A percentile compares a stretch with the other conserved stretches of the same genome.
phyloP scores from a whole-genome alignment of 2,113 vertebrate genomes.

The Taxidea taxus region DNA sequence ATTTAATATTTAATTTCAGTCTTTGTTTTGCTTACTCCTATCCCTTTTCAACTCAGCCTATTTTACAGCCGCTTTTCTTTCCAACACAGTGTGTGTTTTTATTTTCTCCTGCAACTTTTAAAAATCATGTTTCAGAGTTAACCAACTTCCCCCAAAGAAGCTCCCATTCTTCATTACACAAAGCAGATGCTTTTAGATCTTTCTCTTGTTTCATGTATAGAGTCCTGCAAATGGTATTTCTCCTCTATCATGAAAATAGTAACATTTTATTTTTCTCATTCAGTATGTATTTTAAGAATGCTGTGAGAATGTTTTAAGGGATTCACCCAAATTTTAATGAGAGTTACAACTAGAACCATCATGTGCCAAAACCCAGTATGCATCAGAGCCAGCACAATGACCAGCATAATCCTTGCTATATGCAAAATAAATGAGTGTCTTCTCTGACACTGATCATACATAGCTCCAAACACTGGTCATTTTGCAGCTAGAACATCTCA shows the following conservation, averaged over 20 bases:
- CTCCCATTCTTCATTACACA: neutral
- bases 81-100: no score
- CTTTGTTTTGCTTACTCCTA: neutral
- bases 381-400: neutral
- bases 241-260: neutral
- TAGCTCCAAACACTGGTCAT: neutral
- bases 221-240: neutral
- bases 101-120: neutral
- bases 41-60: neutral
- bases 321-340: neutral
- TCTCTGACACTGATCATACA: no score
- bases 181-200: neutral
- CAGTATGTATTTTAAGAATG: neutral
- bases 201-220: neutral
- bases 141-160: neutral
- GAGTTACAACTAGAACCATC: neutral
- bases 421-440: neutral
- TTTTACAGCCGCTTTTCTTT: neutral
- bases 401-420: fast-evolving
- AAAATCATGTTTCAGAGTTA: neutral
- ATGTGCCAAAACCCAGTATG: neutral
- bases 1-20: neutral
- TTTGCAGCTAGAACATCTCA: neutral
- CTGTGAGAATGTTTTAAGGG: neutral
- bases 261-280: neutral